A percentile compares a stretch with the other conserved stretches of the same genome.
phyloP scores from a whole-genome alignment of 2,797 vertebrate genomes.

The Periparus ater region DNA sequence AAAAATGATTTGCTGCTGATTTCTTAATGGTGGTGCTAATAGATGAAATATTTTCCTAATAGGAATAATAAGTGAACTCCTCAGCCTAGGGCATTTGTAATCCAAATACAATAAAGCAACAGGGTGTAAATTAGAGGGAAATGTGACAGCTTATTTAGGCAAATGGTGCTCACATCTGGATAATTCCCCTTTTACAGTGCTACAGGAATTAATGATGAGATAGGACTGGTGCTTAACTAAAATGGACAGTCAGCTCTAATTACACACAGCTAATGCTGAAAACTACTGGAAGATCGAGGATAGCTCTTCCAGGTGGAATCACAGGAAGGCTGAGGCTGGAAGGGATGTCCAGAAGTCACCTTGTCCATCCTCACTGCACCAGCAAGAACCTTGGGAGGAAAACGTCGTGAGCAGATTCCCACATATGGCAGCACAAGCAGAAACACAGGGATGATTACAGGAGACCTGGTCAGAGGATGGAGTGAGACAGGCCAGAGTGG shows the following conservation, averaged over 20 bases:
- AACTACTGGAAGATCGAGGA: accelerated
- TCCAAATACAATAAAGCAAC: neutral
- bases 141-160: neutral
- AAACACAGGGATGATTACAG: neutral
- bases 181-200: neutral
- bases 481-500: neutral
- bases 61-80: neutral
- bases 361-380: neutral
- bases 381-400: accelerated
- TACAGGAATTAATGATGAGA: neutral
- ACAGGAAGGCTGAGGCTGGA: neutral
- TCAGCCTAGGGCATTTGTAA: neutral
- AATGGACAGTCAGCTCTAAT: neutral
- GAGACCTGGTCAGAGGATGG: neutral
- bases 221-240: neutral
- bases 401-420: accelerated
- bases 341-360: neutral
- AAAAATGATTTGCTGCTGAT: neutral
- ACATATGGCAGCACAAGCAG: neutral
- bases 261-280: neutral
- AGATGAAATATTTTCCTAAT: neutral
- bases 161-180: neutral
- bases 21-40: neutral
- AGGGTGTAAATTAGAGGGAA: neutral
- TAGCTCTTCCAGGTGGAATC: neutral